Conservation (phyloP, 2,888 invertebrate species). For the Epistrophe eligans region DNA sequence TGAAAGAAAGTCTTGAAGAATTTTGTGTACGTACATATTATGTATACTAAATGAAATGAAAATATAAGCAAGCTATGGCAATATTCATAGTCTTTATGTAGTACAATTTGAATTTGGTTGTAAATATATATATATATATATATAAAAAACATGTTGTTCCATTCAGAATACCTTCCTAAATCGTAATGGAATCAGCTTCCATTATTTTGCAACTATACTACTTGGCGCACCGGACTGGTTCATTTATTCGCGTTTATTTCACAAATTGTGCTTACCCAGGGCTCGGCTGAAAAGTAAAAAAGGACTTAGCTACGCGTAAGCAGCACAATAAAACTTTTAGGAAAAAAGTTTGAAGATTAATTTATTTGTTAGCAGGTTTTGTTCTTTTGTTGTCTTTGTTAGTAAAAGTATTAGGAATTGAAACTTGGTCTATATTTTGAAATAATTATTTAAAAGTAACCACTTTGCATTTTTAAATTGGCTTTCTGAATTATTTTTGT, state of each 20-base stretch:
- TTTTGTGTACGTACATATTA: background rate
- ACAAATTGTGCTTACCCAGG: constrained; percentile 36
- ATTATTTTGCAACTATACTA: constrained; percentile 53
- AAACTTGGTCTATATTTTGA: background rate
- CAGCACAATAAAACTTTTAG: constrained; percentile 18
- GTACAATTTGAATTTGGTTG: constrained; percentile 12
- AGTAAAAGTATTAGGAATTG: constrained; percentile 3
- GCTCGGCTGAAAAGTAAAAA: constrained; percentile 10
- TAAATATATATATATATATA: background rate
- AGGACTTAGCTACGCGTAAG: constrained; percentile 31
- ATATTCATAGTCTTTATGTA: constrained; percentile 9
- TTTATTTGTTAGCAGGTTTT: background rate
- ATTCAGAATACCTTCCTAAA: constrained; percentile 11
- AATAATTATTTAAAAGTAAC: too few relatives aligned
- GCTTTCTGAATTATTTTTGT: too few relatives aligned
- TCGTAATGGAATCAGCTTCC: constrained; percentile 52
- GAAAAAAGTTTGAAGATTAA: constrained; percentile 25
- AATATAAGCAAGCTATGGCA: constrained; percentile 27
- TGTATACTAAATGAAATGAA: too few relatives aligned
- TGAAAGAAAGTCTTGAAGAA: constrained; percentile 34
- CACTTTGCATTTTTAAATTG: too few relatives aligned
- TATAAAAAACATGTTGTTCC: constrained; percentile 2
- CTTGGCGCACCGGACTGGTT: background rate
- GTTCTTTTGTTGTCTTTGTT: constrained; percentile 14
- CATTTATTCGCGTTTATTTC: constrained; percentile 46